Percentiles rank a stretch among this genome's conserved stretches.
Evolutionary conservation across 2,888 invertebrate species (phyloP).

Genomic region (Dendrolimus pini): DNA sequence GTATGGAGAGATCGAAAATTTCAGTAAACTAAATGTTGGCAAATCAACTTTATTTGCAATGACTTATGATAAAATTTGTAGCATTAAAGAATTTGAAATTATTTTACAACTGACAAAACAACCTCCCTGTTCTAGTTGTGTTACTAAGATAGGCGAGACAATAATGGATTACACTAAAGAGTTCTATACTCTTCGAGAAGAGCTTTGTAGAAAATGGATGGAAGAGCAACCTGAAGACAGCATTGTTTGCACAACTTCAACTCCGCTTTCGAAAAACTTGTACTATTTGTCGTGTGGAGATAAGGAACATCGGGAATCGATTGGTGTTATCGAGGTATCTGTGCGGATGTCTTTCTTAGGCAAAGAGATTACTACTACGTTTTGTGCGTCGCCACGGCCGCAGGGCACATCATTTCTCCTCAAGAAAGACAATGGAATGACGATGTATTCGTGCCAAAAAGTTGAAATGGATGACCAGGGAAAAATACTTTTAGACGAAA

Average conservation of each 20-base stretch:
- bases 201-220: conserved; percentile 57
- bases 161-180: conserved; percentile 55
- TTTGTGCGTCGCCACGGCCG: conserved; percentile 46
- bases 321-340: conserved; percentile 61
- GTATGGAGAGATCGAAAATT: conserved; percentile 52
- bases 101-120: conserved; percentile 51
- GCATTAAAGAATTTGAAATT: conserved; percentile 51
- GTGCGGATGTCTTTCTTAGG: conserved; percentile 64
- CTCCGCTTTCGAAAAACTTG: conserved; percentile 55
- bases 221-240: conserved; percentile 55
- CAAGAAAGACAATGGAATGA: conserved; percentile 61
- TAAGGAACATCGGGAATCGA: conserved; percentile 42
- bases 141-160: conserved; percentile 57
- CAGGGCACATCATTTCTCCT: conserved; percentile 42
- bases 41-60: conserved; percentile 66
- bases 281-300: conserved; percentile 55
- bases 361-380: conserved; percentile 66
- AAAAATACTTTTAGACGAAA: conserved; percentile 61
- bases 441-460: conserved; percentile 63
- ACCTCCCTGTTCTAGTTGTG: conserved; percentile 57
- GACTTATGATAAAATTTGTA: conserved; percentile 67
- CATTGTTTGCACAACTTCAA: conserved; percentile 59
- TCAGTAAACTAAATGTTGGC: conserved; percentile 53
- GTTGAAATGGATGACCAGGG: conserved; percentile 68
- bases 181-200: conserved; percentile 46